These are phyloP conservation scores for Dermatemys mawii DNA, from an alignment of 2,113 vertebrate genomes.

Conservation along the genomic window DNA sequence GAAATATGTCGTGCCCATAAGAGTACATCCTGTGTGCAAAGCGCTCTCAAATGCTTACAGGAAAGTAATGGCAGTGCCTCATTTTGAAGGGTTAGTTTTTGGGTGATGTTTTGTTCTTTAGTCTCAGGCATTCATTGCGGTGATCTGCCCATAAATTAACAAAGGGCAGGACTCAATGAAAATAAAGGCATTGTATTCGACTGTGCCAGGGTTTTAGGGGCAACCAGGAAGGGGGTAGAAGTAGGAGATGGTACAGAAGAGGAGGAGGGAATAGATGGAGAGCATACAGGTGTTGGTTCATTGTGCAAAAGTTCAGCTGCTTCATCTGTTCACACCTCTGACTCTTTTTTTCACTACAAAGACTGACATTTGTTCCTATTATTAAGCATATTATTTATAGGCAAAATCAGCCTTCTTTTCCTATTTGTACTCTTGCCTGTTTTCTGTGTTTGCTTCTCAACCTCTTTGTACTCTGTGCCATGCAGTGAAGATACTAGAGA, in stretches of 20 bases:
- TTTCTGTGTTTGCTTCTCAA: not conserved
- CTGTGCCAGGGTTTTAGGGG: not conserved
- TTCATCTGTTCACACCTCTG: not conserved
- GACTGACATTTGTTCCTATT: not conserved
- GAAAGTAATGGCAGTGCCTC: not conserved
- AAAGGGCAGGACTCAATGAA: not conserved
- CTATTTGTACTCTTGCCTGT: not conserved
- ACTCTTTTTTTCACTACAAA: not conserved
- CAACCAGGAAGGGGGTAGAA: not conserved
- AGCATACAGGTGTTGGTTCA: not conserved
- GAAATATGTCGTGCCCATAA: not conserved
- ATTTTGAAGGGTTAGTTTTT: not conserved
- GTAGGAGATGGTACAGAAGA: not conserved
- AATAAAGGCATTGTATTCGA: not conserved
- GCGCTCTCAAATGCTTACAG: not conserved
- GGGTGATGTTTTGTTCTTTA: not conserved
- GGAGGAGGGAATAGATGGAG: not conserved
- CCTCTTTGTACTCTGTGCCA: not conserved
- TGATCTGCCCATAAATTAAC: not conserved
- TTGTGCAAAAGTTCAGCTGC: not conserved
- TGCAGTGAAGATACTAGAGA: not conserved
- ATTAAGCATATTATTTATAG: not conserved
- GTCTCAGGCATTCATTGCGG: not conserved
- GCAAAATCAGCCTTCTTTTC: not conserved
- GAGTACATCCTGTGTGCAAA: not conserved